These are phyloP conservation scores for Euschistus heros DNA, from an alignment of 1,140 invertebrate genomes.

Conservation along the genomic window DNA sequence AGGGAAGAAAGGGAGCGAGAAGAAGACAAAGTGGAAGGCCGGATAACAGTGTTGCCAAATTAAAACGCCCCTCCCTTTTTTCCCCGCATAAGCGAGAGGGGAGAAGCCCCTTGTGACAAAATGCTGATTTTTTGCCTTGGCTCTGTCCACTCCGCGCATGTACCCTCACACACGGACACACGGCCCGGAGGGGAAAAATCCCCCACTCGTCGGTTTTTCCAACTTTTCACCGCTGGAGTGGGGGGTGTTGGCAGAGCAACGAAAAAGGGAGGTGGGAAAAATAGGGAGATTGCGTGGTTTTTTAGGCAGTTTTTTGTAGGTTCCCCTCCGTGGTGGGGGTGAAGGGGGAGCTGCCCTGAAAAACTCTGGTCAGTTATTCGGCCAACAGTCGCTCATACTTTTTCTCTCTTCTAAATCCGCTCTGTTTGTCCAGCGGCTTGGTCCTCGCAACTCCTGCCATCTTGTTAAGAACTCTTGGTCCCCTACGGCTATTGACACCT, in stretches of 20 bases:
- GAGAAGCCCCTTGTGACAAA: slow-evolving; percentile 7
- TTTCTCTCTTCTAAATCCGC: no score
- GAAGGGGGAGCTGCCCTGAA: slow-evolving; percentile 1
- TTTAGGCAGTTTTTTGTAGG: neutral
- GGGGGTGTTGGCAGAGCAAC: neutral
- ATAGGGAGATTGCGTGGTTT: neutral
- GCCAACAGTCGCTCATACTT: neutral
- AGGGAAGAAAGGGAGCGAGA: neutral
- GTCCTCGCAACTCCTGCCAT: no score
- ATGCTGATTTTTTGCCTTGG: slow-evolving; percentile 7
- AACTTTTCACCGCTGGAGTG: slow-evolving; percentile 10
- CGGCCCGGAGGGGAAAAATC: slow-evolving; percentile 6
- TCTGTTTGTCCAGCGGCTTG: no score
- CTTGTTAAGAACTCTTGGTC: no score
- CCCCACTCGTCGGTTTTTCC: slow-evolving; percentile 3
- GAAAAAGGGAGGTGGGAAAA: neutral
- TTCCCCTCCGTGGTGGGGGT: neutral
- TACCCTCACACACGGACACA: neutral
- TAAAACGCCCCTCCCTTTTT: slow-evolving; percentile 11
- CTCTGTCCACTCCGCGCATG: neutral
- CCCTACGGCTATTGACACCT: no score
- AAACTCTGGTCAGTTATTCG: slow-evolving; percentile 3
- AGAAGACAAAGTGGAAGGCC: slow-evolving; percentile 2
- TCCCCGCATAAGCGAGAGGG: neutral
- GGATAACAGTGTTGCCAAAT: slow-evolving; percentile 14